Percentiles rank a stretch among this genome's conserved stretches.
These are phyloP conservation scores for Henricia sp. DNA, from an alignment of 53 echinoderm and acorn worm species.

Conservation along the genomic window DNA sequence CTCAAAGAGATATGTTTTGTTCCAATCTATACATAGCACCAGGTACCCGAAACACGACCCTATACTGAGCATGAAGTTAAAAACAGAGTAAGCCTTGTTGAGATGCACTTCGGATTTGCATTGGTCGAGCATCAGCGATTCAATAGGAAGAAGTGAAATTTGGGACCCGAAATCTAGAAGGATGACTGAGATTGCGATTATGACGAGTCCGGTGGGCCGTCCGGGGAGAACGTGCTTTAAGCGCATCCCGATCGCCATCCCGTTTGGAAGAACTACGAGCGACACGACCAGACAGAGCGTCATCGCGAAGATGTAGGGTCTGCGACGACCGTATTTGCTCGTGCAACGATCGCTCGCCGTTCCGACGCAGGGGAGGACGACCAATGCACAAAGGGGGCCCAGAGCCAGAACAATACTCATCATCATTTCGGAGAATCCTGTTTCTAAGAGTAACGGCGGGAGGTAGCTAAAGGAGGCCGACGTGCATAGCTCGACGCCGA, in stretches of 20 bases:
- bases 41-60: slow-evolving; percentile 92
- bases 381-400: slow-evolving; percentile 84
- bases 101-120: slow-evolving; percentile 77
- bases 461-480: slow-evolving; percentile 97
- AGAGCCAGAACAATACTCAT: slow-evolving; percentile 93
- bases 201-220: slow-evolving; percentile 53
- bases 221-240: slow-evolving; percentile 44
- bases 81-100: slow-evolving; percentile 82
- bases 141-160: slow-evolving; percentile 84
- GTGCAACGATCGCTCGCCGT: slow-evolving; percentile 86
- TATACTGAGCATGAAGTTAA: slow-evolving; percentile 88
- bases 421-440: slow-evolving; percentile 84
- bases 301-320: slow-evolving; percentile 77
- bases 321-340: slow-evolving; percentile 82
- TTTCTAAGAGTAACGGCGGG: slow-evolving; percentile 90
- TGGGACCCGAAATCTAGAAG: slow-evolving; percentile 93
- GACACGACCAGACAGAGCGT: slow-evolving; percentile 59
- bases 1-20: slow-evolving; percentile 40
- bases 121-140: slow-evolving; percentile 88
- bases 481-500: slow-evolving; percentile 87
- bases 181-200: slow-evolving; percentile 77
- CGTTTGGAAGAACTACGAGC: slow-evolving; percentile 72
- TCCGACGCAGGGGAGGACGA: slow-evolving; percentile 85
- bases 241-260: slow-evolving; percentile 43
- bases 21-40: slow-evolving; percentile 88